Evolutionary conservation across 2,888 invertebrate genomes (phyloP), one percentile per base, ranked within the genome.

Genomic region (Zygaena filipendulae): DNA sequence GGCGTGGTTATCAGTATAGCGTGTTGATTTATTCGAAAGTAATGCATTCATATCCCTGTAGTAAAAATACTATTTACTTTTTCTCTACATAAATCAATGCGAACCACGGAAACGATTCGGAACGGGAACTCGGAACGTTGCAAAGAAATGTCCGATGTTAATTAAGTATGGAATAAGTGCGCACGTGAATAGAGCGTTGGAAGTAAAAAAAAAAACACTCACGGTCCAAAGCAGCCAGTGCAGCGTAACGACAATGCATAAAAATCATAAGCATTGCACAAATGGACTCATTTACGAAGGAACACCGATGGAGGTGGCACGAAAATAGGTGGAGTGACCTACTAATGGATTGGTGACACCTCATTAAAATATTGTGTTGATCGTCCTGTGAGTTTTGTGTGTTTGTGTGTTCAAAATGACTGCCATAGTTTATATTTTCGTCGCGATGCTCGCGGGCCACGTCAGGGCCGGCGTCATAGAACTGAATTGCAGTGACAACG

Each of bases 401-500:
- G n/a, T n/a, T n/a, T n/a, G n/a, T n/a, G n/a, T 68, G 64, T 46
- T 43, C 52, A 68, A 63, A 56, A 79, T 79, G 79, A 70, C 67
- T 63, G 60, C 61, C 43, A 46, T 70, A 38, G 53, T 61, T 47
- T 54, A 59, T 43, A 43, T 79, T 35, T 40, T 75, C 38, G 62
- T 64, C 43, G 54, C 69, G 30, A 44, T 66, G 45, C 42, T 69
- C 38, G 47, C 69, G 40, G 62, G 66, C 27, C 59, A 60, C 32
- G 63, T 56, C 37, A 46, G 47, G 29, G 62, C 66, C 32, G 57
- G 38, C 11, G 42, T 66, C 25, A 60, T 74, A 33, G 70, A 79
- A 44, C 43, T 81, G 13, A 67, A 59, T 44, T 85, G 85, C 61
- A 81, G 81, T 55, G 84, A 85, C 47, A 85, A 85, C 58, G 83